Conservation (phyloP, 2,797 vertebrate genomes). For the Alfaro cultratus region DNA sequence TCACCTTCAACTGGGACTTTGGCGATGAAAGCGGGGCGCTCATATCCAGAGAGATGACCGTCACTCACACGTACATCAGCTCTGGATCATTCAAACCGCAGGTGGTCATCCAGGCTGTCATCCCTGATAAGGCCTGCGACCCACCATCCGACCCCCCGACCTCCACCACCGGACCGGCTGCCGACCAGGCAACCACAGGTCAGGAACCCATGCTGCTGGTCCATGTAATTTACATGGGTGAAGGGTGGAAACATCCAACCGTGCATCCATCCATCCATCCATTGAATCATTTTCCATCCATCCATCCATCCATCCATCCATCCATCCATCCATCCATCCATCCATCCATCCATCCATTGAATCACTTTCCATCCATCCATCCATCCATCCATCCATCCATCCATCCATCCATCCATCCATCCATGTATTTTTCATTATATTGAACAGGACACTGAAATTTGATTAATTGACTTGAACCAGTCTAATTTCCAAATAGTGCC, state of each 20-base stretch:
- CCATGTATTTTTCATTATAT: background rate
- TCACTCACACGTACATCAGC: slow-evolving; percentile 90
- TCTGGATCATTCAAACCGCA: slow-evolving; percentile 82
- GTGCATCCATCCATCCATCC: too few species aligned
- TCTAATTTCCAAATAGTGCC: background rate
- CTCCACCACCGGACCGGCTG: slow-evolving; percentile 33
- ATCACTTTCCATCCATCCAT: too few species aligned
- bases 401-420: too few species aligned
- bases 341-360: too few species aligned
- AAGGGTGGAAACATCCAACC: too few species aligned
- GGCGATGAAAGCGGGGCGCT: slow-evolving; percentile 91
- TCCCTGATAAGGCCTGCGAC: slow-evolving; percentile 85
- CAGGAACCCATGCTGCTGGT: background rate
- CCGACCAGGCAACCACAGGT: slow-evolving; percentile 67
- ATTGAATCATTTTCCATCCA: too few species aligned
- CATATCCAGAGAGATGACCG: slow-evolving; percentile 85
- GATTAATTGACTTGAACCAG: background rate
- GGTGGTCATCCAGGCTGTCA: slow-evolving; percentile 90
- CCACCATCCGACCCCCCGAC: slow-evolving; percentile 58
- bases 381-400: too few species aligned
- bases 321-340: too few species aligned
- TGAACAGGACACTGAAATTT: background rate
- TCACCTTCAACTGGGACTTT: slow-evolving; percentile 96
- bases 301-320: too few species aligned
- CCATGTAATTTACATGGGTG: background rate